These are phyloP conservation scores for Ephydatia muelleri DNA, from an alignment of 37 sponge, comb jelly and placozoan genomes.

Conservation along the genomic window DNA sequence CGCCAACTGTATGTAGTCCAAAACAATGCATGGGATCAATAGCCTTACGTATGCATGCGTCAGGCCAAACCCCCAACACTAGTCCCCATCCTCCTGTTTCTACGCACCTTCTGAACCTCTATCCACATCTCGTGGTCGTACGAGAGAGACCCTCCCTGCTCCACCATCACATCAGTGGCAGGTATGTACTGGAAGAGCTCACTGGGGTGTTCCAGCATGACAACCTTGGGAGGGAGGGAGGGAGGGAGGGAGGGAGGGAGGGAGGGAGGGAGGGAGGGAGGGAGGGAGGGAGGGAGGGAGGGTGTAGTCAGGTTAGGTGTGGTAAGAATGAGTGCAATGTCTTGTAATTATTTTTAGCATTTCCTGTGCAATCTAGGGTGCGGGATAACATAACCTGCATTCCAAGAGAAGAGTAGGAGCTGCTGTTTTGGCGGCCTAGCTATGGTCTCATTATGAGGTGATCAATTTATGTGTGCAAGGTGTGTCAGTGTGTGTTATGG, in stretches of 20 bases:
- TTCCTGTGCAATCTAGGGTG: not conserved
- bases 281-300: not conserved
- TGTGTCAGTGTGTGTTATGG: too few species aligned
- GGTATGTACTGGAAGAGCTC: conserved; percentile 54
- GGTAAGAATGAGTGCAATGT: not conserved
- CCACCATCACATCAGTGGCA: conserved; percentile 44
- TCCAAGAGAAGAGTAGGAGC: not conserved
- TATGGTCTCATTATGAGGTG: too few species aligned
- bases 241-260: not conserved
- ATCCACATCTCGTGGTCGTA: conserved; percentile 81
- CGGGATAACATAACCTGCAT: too few species aligned
- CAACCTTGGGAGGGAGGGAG: conserved; percentile 18
- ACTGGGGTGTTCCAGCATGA: conserved; percentile 35
- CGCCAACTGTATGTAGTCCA: too few species aligned
- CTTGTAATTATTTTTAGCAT: not conserved
- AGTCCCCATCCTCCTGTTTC: too few species aligned
- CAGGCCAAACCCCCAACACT: not conserved
- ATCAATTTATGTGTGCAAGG: too few species aligned
- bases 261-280: not conserved
- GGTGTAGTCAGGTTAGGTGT: not conserved
- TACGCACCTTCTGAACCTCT: conserved; percentile 46
- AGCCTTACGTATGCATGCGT: not conserved
- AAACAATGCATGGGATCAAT: too few species aligned
- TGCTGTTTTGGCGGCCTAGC: too few species aligned
- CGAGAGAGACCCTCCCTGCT: conserved; percentile 59